Conservation (phyloP, 2,797 vertebrate genomes). For the Sandelia bainsii region DNA sequence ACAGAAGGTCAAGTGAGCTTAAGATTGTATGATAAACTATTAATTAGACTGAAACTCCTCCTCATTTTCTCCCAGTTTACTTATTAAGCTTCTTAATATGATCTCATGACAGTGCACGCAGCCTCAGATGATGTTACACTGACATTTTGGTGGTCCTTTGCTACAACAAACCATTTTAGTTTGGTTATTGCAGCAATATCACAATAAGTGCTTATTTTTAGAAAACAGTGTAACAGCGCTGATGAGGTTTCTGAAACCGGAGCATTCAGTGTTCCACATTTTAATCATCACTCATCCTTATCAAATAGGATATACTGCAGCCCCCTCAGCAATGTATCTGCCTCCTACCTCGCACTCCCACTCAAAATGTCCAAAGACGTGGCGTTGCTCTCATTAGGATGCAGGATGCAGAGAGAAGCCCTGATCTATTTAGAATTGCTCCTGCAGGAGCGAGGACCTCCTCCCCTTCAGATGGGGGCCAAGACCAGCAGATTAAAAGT, state of each 20-base stretch:
- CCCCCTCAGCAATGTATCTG: conserved; percentile 41
- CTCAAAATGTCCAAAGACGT: conserved; percentile 64
- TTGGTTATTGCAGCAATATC: conserved; percentile 30
- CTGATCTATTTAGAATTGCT: conserved; percentile 74
- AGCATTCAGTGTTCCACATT: conserved; percentile 61
- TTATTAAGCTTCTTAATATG: conserved; percentile 54
- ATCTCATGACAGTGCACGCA: conserved; percentile 39
- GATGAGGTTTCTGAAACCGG: conserved; percentile 62
- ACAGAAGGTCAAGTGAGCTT: conserved; percentile 63
- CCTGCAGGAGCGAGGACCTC: conserved; percentile 62
- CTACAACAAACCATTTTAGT: conserved; percentile 15
- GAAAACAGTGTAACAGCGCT: conserved; percentile 53
- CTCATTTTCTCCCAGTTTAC: conserved; percentile 52
- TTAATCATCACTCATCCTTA: conserved; percentile 68
- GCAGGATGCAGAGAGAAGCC: conserved; percentile 63
- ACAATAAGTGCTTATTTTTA: conserved; percentile 61
- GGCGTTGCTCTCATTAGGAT: conserved; percentile 69
- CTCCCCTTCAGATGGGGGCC: conserved; percentile 54
- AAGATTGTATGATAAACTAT: conserved; percentile 60
- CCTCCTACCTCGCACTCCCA: conserved; percentile 63
- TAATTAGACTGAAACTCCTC: conserved; percentile 63
- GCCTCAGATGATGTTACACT: conserved; percentile 20
- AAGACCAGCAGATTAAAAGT: conserved; percentile 75
- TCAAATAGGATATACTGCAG: conserved; percentile 62
- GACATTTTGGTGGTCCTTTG: neutral